A percentile compares a stretch with the other conserved stretches of the same genome.
These are phyloP conservation scores for Eremophila alpestris DNA, from an alignment of 2,797 vertebrate genomes.

Conservation along the genomic window DNA sequence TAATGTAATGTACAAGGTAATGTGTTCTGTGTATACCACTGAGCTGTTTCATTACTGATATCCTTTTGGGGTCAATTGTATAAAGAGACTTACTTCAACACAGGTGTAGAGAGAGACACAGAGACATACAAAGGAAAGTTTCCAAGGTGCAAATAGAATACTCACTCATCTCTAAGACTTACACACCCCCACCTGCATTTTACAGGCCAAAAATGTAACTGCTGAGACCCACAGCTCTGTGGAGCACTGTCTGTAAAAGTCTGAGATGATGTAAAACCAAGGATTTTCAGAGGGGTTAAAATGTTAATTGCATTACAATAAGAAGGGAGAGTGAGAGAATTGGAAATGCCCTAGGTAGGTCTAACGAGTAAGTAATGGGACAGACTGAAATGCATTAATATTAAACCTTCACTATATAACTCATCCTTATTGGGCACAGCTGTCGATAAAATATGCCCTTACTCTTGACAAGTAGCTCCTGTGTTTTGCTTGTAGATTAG, in stretches of 20 bases:
- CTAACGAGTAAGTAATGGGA: slow-evolving; percentile 53
- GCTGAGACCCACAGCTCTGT: neutral
- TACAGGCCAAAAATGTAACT: neutral
- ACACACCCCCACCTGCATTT: neutral
- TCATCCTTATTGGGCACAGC: slow-evolving; percentile 79
- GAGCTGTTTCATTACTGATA: neutral
- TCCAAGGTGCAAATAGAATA: neutral
- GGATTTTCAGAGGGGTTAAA: slow-evolving; percentile 35
- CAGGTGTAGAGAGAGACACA: fast-evolving
- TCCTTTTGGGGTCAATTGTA: neutral
- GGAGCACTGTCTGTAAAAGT: neutral
- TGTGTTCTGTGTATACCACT: neutral
- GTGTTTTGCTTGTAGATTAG: slow-evolving; percentile 80
- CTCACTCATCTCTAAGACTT: neutral
- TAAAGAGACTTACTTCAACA: neutral
- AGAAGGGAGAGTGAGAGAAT: slow-evolving; percentile 51
- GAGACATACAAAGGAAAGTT: neutral
- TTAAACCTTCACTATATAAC: slow-evolving; percentile 73
- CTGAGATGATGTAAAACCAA: slow-evolving; percentile 9
- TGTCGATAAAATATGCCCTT: slow-evolving; percentile 80
- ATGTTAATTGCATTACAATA: slow-evolving; percentile 64
- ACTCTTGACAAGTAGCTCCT: slow-evolving; percentile 76
- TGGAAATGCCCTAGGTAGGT: slow-evolving; percentile 25
- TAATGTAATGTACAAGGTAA: too few species aligned
- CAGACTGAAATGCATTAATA: slow-evolving; percentile 71